A percentile compares a stretch with the other conserved stretches of the same genome.
These are phyloP conservation scores for Indicator maculatus DNA, from an alignment of 2,113 vertebrate species.

Conservation along the genomic window DNA sequence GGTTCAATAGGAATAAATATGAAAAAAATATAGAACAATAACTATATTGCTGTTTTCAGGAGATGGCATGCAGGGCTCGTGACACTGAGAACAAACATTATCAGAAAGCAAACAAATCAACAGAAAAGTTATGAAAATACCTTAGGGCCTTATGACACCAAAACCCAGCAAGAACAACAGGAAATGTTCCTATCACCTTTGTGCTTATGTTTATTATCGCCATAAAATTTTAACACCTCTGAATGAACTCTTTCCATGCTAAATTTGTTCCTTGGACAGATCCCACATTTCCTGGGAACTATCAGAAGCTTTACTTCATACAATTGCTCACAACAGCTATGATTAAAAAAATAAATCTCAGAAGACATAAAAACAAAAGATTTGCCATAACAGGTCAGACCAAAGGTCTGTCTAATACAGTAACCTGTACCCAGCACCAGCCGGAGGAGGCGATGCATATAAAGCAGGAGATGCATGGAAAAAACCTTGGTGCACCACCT, in stretches of 20 bases:
- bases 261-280: not conserved
- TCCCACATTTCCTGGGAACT: not conserved
- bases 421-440: not conserved
- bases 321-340: not conserved
- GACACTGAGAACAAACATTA: not conserved
- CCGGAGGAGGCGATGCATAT: not conserved
- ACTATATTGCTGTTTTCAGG: not conserved
- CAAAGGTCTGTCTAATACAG: not conserved
- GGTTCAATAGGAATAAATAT: not conserved
- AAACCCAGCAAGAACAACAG: not conserved
- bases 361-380: not conserved
- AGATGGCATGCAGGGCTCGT: not conserved
- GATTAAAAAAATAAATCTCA: conserved; percentile 26
- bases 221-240: not conserved
- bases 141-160: not conserved
- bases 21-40: not conserved
- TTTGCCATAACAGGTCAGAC: not conserved
- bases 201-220: not conserved
- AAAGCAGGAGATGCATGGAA: not conserved
- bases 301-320: not conserved
- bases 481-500: not conserved
- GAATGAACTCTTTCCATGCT: not conserved
- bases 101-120: not conserved
- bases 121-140: not conserved
- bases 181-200: not conserved